Evolutionary conservation across 2,888 invertebrate genomes (phyloP).

Genomic region (Dyspetes luteomarginatus): DNA sequence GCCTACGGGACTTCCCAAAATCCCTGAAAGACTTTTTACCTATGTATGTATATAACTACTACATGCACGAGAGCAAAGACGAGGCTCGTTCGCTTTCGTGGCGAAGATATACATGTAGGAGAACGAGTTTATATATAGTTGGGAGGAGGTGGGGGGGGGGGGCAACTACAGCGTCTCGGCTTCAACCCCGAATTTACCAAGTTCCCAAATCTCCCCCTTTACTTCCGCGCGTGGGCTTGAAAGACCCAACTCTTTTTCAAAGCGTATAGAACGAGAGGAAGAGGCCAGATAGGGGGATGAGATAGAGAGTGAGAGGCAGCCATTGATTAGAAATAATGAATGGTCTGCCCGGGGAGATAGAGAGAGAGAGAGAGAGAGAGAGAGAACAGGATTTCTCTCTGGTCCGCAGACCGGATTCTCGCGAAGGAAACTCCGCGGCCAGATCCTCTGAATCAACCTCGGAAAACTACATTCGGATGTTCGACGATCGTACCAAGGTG

Average conservation of each 20-base stretch:
- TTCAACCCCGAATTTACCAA: conserved; percentile 65
- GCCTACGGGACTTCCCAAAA: conserved; percentile 37
- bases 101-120: conserved; percentile 45
- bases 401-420: conserved; percentile 44
- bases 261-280: conserved; percentile 53
- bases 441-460: conserved; percentile 45
- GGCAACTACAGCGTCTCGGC: conserved; percentile 37
- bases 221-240: conserved; percentile 40
- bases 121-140: conserved; percentile 5
- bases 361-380: conserved; percentile 3
- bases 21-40: conserved; percentile 5
- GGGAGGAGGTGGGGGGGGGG: conserved; percentile 16
- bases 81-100: conserved; percentile 33
- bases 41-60: neutral
- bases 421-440: conserved; percentile 35
- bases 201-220: conserved; percentile 49
- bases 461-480: conserved; percentile 52
- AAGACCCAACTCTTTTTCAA: conserved; percentile 56
- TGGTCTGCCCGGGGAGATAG: conserved; percentile 36
- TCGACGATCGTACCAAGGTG: conserved; percentile 34
- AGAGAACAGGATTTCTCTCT: conserved; percentile 22
- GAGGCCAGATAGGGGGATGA: conserved; percentile 7
- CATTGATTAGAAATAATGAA: conserved; percentile 69
- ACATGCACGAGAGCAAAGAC: conserved; percentile 7
- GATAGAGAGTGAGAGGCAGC: conserved; percentile 48